These are phyloP conservation scores for Aleiodes sp. DNA, from an alignment of 1,140 invertebrate genomes.

Conservation along the genomic window DNA sequence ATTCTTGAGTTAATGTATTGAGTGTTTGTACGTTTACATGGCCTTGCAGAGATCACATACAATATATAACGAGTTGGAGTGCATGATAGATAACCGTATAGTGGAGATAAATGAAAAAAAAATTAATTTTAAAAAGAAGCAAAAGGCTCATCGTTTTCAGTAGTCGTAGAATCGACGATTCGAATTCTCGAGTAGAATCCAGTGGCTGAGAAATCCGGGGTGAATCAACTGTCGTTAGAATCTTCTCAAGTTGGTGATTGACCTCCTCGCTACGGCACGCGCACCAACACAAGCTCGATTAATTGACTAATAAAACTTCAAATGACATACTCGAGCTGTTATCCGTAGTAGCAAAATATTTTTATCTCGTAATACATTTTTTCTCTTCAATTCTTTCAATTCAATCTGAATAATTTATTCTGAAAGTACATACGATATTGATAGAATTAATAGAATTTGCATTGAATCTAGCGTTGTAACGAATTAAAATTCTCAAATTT, in stretches of 20 bases:
- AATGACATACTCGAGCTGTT: constrained; percentile 35
- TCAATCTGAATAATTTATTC: no score
- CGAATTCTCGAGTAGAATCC: background rate
- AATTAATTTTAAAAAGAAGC: background rate
- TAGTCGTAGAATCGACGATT: background rate
- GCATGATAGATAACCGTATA: background rate
- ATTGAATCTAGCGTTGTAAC: no score
- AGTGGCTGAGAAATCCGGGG: constrained; percentile 17
- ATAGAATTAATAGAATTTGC: no score
- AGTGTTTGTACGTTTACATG: background rate
- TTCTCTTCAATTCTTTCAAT: no score
- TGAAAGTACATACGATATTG: no score
- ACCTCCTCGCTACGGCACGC: constrained; percentile 46
- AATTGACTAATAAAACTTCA: constrained; percentile 54
- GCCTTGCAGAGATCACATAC: background rate
- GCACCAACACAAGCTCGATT: constrained; percentile 43
- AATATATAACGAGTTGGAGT: background rate
- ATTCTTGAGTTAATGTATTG: background rate
- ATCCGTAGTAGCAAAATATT: background rate
- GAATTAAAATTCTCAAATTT: constrained; percentile 37
- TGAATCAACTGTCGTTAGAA: constrained; percentile 6
- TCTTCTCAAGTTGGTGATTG: constrained; percentile 38
- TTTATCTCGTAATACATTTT: background rate
- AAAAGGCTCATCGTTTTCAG: background rate
- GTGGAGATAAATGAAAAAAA: background rate